A percentile compares a stretch with the other conserved stretches of the same genome.
Conservation (phyloP, 1,140 invertebrate species). For the Diorhabda elongata region DNA sequence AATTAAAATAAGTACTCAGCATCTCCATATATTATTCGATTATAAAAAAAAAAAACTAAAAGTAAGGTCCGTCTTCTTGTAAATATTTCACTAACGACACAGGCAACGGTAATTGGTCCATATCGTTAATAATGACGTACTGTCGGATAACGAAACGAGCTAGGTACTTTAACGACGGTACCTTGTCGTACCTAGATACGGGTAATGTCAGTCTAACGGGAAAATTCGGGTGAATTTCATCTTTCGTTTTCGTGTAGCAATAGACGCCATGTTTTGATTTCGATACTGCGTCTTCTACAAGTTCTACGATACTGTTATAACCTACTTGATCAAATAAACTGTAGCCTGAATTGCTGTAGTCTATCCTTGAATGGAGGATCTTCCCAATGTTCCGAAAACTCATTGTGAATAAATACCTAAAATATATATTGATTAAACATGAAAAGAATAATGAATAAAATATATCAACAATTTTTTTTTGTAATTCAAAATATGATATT, state of each 20-base stretch:
- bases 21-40: not conserved
- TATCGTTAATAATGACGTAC: constrained; percentile 65
- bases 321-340: constrained; percentile 55
- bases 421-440: not conserved
- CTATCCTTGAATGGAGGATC: constrained; percentile 66
- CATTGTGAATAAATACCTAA: constrained; percentile 55
- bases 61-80: constrained; percentile 47
- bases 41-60: constrained; percentile 10
- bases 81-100: constrained; percentile 63
- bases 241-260: constrained; percentile 61
- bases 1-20: constrained; percentile 1
- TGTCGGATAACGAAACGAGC: constrained; percentile 75
- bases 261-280: constrained; percentile 61
- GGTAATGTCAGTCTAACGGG: constrained; percentile 72
- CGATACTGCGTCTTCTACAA: constrained; percentile 66
- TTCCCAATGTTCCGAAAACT: constrained; percentile 72
- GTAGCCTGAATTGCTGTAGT: constrained; percentile 64
- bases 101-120: constrained; percentile 68
- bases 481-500: too few relatives aligned
- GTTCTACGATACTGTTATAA: constrained; percentile 60
- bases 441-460: too few relatives aligned
- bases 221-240: constrained; percentile 59
- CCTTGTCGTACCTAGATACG: constrained; percentile 69
- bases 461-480: too few relatives aligned
- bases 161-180: constrained; percentile 69